phyloP scores from a whole-genome alignment of 2,797 vertebrate genomes.

The Notolabrus celidotus region DNA sequence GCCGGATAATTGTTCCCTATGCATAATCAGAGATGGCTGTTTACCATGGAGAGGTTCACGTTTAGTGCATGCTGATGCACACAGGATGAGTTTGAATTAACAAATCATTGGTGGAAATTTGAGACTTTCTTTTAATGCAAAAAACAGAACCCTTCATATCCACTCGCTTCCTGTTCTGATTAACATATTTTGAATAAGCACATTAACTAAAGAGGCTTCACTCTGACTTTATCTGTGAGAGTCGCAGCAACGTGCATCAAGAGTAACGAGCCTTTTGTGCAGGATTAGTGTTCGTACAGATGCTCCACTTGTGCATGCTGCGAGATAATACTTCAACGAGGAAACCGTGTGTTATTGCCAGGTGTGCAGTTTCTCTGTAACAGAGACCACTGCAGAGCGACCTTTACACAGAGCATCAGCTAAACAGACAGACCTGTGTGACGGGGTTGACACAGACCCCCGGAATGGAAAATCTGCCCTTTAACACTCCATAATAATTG shows the following conservation, averaged over 20 bases:
- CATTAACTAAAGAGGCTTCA: slow-evolving; percentile 29
- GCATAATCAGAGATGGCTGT: slow-evolving; percentile 50
- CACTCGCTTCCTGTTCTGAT: background rate
- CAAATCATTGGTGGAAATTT: background rate
- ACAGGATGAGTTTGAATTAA: slow-evolving; percentile 5
- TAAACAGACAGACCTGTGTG: slow-evolving; percentile 51
- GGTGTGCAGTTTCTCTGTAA: slow-evolving; percentile 32
- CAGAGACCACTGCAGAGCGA: slow-evolving; percentile 49
- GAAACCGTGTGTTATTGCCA: slow-evolving; percentile 33
- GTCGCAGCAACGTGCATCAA: slow-evolving; percentile 26
- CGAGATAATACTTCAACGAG: slow-evolving; percentile 48
- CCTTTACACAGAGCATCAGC: slow-evolving; percentile 53
- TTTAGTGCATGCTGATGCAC: slow-evolving; percentile 27
- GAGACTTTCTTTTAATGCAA: background rate
- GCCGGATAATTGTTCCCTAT: slow-evolving; percentile 50
- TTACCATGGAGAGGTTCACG: slow-evolving; percentile 48
- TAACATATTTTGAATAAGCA: slow-evolving; percentile 26
- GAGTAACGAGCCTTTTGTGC: slow-evolving; percentile 52
- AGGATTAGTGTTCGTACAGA: slow-evolving; percentile 51
- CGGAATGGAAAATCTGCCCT: slow-evolving; percentile 73
- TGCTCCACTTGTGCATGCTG: slow-evolving; percentile 33
- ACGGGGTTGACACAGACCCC: slow-evolving; percentile 46
- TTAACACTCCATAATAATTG: slow-evolving; percentile 68
- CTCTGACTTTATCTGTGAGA: slow-evolving; percentile 36
- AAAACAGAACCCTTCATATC: slow-evolving; percentile 1